Evolutionary conservation across 2,888 invertebrate species (phyloP), one percentile per base, ranked within the genome.

Genomic region (Tanytarsus gracilentus): DNA sequence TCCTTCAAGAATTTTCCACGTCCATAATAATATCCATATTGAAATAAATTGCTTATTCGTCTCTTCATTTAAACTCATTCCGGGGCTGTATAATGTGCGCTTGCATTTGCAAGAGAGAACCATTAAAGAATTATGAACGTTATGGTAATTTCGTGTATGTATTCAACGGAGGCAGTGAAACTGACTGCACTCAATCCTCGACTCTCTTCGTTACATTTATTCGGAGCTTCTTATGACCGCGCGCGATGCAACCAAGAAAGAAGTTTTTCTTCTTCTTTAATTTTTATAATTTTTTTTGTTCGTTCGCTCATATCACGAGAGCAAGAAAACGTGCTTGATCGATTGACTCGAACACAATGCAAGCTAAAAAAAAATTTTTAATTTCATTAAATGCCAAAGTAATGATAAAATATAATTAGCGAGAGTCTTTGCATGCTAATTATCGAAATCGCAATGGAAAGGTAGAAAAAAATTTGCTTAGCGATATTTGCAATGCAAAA

Each of bases 141-240:
- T 58, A 58, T 58, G 58, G 40, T 58, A 58, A 58, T 58, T 58
- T 58, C 16, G 11, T 8, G 30, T 51, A 18, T 44, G 55, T 33
- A n/a, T 36, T 14, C 36, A 36, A 18, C 18, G 21, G 44, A 18
- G 23, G 23, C 44, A 29, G 29, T 30, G 29, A 58, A 48, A 44
- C 55, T 55, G 29, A 58, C 48, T 44, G 16, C n/a, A 44, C 44
- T 44, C 21, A 18, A 44, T 18, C 16, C 23, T 44, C 23, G 18
- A 23, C n/a, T 33, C 7, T 40, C 18, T 21, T 7, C 21, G 44
- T 27, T 16, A 21, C n/a, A 18, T 27, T 36, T 56, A 27, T 29
- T 29, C 40, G 55, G n/a, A n/a, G 55, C 40, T 55, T 55, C 55
- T 55, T 53, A 53, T 53, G 53, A 53, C 25, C 23, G 40, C 55